Evolutionary conservation across 2,888 invertebrate genomes (phyloP), one percentile per base, ranked within the genome.

Genomic region (Dasypolia templi): DNA sequence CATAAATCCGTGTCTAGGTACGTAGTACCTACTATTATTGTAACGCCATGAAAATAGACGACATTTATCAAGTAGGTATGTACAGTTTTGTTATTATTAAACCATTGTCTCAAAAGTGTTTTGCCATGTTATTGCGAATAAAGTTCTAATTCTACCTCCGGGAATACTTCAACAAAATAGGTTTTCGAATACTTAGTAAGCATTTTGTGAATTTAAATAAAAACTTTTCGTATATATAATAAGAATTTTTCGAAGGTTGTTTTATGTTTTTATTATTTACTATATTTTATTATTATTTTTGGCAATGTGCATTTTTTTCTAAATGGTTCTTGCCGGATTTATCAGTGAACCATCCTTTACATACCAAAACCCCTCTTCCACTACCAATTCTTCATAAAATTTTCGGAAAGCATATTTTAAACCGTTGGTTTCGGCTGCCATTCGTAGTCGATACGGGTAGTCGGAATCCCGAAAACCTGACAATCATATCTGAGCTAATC

Each of bases 71-170:
- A 19, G 1, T 49, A 22, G 29, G 55, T 12, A 32, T 11, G 14
- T 71, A 55, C 14, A 39, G 19, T 7, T 71, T 71, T 56, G 56
- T 39, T n/a, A 3, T 56, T 17, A 26, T 5, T 32, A 22, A 64
- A 49, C 9, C 29, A 39, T 46, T 19, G 26, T 29, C 71, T 29
- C 12, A 9, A 5, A 55, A 44, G 26, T 32, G 6, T 22, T 68
- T 17, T 11, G 5, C 22, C 29, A 68, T 70, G 46, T 49, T 39
- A 7, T 53, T 53, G n/a, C 9, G 17, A 72, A 44, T 26, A 7
- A 56, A n/a, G 1, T 39, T 39, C 9, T 4, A 22, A 5, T 29
- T 22, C 19, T 19, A 49, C 64, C 64, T 29, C 1, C 3, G 7
- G 35, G 19, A 53, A 65, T 29, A 42, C 14, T 66, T 1, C 14